Evolutionary conservation across 2,888 invertebrate species (phyloP), one percentile per base, ranked within the genome.

Genomic region (Nomada fucata): DNA sequence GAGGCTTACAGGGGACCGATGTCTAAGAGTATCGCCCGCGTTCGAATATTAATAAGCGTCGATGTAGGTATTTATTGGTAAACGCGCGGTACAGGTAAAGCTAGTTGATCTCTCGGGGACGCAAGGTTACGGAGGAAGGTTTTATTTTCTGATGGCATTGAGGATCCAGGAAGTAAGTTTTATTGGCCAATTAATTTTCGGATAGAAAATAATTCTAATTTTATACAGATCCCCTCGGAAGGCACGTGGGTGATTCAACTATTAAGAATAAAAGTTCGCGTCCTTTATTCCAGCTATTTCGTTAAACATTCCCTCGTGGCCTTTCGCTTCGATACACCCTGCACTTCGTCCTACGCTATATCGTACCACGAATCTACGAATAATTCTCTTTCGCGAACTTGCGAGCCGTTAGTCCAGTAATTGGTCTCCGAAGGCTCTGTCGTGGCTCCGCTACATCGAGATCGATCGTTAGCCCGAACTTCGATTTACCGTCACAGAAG

Each of bases 401-500:
- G 15, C 47, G 13, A 47, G 15, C 15, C 15, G 13, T 47, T 60
- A 36, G 50, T 5, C 18, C 2, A 7, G 42, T 67, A 52, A 71
- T 61, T 29, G n/a, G 20, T 0, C 20, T 18, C 20, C 55, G 36
- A 71, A 50, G 29, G n/a, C 20, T 4, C 18, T 52, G 10, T 36
- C 70, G 70, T 52, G 60, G 50, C 60, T 52, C 10, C 36, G 18
- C 15, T n/a, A 10, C 18, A 29, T 2, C 4, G 29, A 36, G 65
- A 50, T 50, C 50, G 60, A 60, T 36, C 18, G 50, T 60, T 61
- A 50, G 60, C 2, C 50, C 2, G 15, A 60, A 60, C 20, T 57
- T 76, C 47, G 72, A 72, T 68, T 68, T 63, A 55, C 61, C 55
- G 23, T 50, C 61, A 50, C 42, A 9, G 15, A 15, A 44, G 50